A percentile compares a stretch with the other conserved stretches of the same genome.
phyloP scores from a whole-genome alignment of 2,888 invertebrate species.

The Bombylius discolor region DNA sequence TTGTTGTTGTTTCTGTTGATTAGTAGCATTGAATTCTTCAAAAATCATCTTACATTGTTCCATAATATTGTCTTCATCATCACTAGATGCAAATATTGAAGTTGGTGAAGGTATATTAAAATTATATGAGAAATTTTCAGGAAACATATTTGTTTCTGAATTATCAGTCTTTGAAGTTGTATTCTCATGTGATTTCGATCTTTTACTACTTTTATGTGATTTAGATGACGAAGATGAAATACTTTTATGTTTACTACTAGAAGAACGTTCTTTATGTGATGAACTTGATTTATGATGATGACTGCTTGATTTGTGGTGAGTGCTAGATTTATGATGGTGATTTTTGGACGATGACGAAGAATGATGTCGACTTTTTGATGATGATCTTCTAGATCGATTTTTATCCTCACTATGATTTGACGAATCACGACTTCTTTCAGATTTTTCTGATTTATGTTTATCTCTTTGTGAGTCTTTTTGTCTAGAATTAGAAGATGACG shows the following conservation, averaged over 20 bases:
- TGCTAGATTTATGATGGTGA: constrained; percentile 2
- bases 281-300: constrained; percentile 9
- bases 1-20: neutral
- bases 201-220: constrained; percentile 1
- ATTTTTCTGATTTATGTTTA: neutral
- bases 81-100: constrained; percentile 19
- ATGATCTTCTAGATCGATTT: constrained; percentile 1
- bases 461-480: neutral
- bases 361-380: constrained; percentile 10
- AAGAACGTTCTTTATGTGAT: neutral
- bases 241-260: constrained; percentile 14
- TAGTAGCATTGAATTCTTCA: constrained; percentile 56
- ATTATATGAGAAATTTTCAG: constrained; percentile 17
- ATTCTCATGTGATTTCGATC: constrained; percentile 19
- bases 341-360: constrained; percentile 1
- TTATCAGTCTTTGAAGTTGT: neutral
- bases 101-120: constrained; percentile 11
- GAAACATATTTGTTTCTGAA: neutral
- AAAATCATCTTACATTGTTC: constrained; percentile 79
- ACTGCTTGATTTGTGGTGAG: neutral
- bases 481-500: neutral
- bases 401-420: neutral
- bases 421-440: neutral
- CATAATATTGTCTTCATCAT: constrained; percentile 56
- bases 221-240: constrained; percentile 10